Evolutionary conservation across 2,797 vertebrate species (phyloP).

Genomic region (Trichosurus vulpecula): DNA sequence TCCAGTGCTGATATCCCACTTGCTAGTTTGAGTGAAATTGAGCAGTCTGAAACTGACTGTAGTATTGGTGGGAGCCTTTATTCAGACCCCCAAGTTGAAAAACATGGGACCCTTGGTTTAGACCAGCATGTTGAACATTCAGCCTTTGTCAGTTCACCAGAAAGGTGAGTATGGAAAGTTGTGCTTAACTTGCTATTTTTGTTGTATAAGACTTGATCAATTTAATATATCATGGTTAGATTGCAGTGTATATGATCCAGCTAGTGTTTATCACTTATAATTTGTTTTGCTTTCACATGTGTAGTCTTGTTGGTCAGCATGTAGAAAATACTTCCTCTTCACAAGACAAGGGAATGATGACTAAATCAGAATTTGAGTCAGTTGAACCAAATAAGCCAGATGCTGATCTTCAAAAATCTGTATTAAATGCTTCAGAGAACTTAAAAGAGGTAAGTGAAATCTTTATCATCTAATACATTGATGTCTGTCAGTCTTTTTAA

Average conservation of each 20-base stretch:
- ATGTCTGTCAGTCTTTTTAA: slow-evolving; percentile 6
- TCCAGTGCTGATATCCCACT: slow-evolving; percentile 86
- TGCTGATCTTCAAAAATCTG: slow-evolving; percentile 79
- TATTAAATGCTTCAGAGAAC: slow-evolving; percentile 84
- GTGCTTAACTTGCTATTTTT: slow-evolving; percentile 23
- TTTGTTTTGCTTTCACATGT: slow-evolving; percentile 67
- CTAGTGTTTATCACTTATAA: slow-evolving; percentile 49
- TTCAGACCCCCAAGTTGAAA: slow-evolving; percentile 88
- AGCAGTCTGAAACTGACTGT: slow-evolving; percentile 88
- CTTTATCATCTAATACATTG: neutral
- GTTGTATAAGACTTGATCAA: neutral
- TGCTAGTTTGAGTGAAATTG: slow-evolving; percentile 91
- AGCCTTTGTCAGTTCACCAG: slow-evolving; percentile 89
- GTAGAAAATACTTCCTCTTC: slow-evolving; percentile 87
- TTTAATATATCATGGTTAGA: slow-evolving; percentile 40
- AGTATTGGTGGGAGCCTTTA: slow-evolving; percentile 87
- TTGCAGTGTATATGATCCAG: slow-evolving; percentile 25
- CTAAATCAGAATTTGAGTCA: slow-evolving; percentile 85
- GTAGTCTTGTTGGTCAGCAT: slow-evolving; percentile 86
- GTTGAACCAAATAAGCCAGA: slow-evolving; percentile 81
- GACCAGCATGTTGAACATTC: slow-evolving; percentile 88
- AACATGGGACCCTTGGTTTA: slow-evolving; percentile 87
- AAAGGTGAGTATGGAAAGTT: slow-evolving; percentile 89
- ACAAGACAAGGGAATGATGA: slow-evolving; percentile 85
- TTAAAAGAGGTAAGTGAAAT: slow-evolving; percentile 84